These are phyloP conservation scores for Drosophila azteca DNA, from an alignment of 1,140 invertebrate genomes.

Conservation along the genomic window DNA sequence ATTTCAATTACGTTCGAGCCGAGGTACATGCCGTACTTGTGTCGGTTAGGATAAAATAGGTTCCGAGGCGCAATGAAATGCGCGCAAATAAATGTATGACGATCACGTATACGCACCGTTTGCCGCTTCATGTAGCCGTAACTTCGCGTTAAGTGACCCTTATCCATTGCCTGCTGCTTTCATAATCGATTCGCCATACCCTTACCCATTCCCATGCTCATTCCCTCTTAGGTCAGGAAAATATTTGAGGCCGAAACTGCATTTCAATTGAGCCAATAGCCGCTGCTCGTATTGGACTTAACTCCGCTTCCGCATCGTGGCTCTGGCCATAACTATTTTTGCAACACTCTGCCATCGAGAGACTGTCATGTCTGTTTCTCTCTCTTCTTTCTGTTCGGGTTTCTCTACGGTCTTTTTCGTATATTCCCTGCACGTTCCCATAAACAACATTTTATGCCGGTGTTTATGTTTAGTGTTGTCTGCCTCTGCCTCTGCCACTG, in stretches of 20 bases:
- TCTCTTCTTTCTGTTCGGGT: not conserved
- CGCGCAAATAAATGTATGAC: slow-evolving; percentile 61
- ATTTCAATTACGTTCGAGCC: slow-evolving; percentile 64
- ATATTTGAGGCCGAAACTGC: slow-evolving; percentile 19
- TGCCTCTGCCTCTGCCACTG: too few relatives aligned
- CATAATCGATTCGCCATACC: slow-evolving; percentile 51
- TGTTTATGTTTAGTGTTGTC: slow-evolving; percentile 59
- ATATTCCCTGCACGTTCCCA: slow-evolving; percentile 57
- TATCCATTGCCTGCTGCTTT: slow-evolving; percentile 42
- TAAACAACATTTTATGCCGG: slow-evolving; percentile 71
- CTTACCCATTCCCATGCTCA: not conserved
- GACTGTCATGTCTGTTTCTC: not conserved
- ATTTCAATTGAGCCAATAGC: slow-evolving; percentile 52
- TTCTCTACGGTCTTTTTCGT: not conserved
- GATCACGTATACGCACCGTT: slow-evolving; percentile 70
- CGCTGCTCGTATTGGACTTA: slow-evolving; percentile 55
- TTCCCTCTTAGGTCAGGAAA: slow-evolving; percentile 27
- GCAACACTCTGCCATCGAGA: not conserved
- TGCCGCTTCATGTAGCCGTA: slow-evolving; percentile 11
- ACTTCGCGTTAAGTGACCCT: slow-evolving; percentile 32
- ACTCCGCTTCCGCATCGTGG: slow-evolving; percentile 55
- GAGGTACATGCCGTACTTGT: too few relatives aligned
- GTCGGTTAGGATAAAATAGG: not conserved
- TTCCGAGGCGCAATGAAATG: slow-evolving; percentile 48
- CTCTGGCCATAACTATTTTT: slow-evolving; percentile 3